Evolutionary conservation across 1,140 invertebrate genomes (phyloP).

Genomic region (Pseudomyrmex flavicornis): DNA sequence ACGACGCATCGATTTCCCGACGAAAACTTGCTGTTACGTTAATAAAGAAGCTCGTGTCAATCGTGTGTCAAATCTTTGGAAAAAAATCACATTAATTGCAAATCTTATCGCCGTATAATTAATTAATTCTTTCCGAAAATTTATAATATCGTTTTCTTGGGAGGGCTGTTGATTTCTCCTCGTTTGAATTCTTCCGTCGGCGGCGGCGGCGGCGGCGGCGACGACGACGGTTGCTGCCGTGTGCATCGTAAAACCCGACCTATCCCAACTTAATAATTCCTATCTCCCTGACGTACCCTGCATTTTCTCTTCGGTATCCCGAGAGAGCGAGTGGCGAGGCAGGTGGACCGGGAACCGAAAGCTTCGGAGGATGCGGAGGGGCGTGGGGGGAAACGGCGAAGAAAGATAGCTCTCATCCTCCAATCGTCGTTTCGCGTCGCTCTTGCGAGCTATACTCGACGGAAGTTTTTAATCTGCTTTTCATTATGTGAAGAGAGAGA

Average conservation of each 20-base stretch:
- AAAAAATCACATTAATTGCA: conserved; percentile 15
- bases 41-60: too few species aligned
- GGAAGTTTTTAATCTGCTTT: conserved; percentile 78
- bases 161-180: background rate
- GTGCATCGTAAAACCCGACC: conserved; percentile 71
- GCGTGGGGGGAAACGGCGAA: too few species aligned
- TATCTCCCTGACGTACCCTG: conserved; percentile 30
- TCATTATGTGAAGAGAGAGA: conserved; percentile 70
- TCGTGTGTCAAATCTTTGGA: background rate
- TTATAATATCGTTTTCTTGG: background rate
- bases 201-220: conserved; percentile 3
- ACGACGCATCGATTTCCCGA: too few species aligned
- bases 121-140: conserved; percentile 19
- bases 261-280: conserved; percentile 67
- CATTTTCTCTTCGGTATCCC: conserved; percentile 34
- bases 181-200: background rate
- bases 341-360: conserved; percentile 53
- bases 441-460: conserved; percentile 54
- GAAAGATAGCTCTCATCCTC: conserved; percentile 29
- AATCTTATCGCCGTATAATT: background rate
- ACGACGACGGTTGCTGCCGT: background rate
- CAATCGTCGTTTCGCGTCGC: conserved; percentile 55
- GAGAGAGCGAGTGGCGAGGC: background rate
- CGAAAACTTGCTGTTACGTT: too few species aligned
- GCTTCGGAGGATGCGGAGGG: conserved; percentile 18